Evolutionary conservation across 2,888 invertebrate species (phyloP).

Genomic region (Leucophora obtusa): DNA sequence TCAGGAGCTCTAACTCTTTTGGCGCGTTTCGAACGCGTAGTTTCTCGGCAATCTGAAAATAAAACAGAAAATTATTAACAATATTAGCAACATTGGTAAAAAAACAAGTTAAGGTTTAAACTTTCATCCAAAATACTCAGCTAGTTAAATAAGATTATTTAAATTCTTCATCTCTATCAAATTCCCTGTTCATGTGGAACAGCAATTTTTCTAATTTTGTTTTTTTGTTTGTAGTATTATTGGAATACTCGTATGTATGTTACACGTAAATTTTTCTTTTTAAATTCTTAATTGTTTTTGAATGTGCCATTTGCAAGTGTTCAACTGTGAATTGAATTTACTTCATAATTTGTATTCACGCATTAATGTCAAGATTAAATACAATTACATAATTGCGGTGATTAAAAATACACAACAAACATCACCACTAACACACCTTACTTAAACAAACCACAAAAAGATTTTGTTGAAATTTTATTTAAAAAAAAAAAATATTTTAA

Average conservation of each 20-base stretch:
- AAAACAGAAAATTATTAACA: neutral
- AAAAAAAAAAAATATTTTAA: neutral
- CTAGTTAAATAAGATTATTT: neutral
- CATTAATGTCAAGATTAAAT: conserved; percentile 72
- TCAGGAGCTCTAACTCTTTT: conserved; percentile 83
- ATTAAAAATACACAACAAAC: neutral
- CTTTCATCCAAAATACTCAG: no score
- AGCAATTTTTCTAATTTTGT: neutral
- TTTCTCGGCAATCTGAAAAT: conserved; percentile 81
- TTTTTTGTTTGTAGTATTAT: neutral
- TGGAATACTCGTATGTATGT: neutral
- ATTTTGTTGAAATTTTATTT: conserved; percentile 1
- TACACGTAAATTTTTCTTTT: neutral
- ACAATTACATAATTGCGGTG: conserved; percentile 42
- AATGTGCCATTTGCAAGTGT: neutral
- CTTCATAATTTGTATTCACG: conserved; percentile 47
- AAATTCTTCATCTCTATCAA: no score
- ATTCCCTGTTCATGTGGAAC: no score
- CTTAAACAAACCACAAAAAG: conserved; percentile 58
- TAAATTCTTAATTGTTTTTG: neutral
- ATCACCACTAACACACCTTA: conserved; percentile 58
- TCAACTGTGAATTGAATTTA: neutral
- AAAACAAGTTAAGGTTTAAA: no score
- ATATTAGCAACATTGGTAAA: no score
- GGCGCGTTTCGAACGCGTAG: conserved; percentile 81